Percentiles rank a stretch among this genome's conserved stretches.
phyloP scores from a whole-genome alignment of 2,888 invertebrate genomes.

The Parnassius apollo region DNA sequence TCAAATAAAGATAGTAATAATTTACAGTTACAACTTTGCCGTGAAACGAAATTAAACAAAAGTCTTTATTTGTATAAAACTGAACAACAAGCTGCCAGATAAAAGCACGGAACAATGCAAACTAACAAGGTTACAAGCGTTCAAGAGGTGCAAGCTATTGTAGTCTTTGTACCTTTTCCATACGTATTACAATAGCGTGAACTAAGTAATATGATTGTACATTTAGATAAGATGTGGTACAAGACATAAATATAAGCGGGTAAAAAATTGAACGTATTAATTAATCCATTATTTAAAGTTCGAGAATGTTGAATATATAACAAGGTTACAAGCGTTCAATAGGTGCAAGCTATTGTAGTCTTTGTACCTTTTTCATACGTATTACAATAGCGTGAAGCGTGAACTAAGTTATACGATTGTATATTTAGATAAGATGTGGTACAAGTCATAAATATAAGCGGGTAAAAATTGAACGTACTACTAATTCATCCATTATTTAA shows the following conservation, averaged over 20 bases:
- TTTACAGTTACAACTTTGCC: background rate
- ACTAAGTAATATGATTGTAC: constrained; percentile 11
- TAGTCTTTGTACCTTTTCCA: background rate
- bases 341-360: constrained; percentile 7
- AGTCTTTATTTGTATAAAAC: constrained; percentile 17
- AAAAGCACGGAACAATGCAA: constrained; percentile 11
- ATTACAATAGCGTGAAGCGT: constrained; percentile 5
- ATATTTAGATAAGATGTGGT: constrained; percentile 11
- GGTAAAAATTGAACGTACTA: background rate
- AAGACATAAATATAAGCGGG: background rate
- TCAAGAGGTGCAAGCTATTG: constrained; percentile 3
- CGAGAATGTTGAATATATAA: background rate
- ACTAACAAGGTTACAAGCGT: constrained; percentile 15
- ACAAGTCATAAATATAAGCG: constrained; percentile 1
- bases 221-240: constrained; percentile 10
- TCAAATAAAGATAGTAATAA: constrained; percentile 4
- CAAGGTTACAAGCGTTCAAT: constrained; percentile 12
- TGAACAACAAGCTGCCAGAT: constrained; percentile 11
- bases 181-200: constrained; percentile 6
- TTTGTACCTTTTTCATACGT: background rate
- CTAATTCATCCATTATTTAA: no score
- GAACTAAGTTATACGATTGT: constrained; percentile 10
- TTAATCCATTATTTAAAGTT: no score
- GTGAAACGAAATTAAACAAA: constrained; percentile 9
- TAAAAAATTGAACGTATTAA: background rate